Evolutionary conservation across 2,797 vertebrate species (phyloP), one percentile per base, ranked within the genome.

Genomic region (Eospalax fontanierii): DNA sequence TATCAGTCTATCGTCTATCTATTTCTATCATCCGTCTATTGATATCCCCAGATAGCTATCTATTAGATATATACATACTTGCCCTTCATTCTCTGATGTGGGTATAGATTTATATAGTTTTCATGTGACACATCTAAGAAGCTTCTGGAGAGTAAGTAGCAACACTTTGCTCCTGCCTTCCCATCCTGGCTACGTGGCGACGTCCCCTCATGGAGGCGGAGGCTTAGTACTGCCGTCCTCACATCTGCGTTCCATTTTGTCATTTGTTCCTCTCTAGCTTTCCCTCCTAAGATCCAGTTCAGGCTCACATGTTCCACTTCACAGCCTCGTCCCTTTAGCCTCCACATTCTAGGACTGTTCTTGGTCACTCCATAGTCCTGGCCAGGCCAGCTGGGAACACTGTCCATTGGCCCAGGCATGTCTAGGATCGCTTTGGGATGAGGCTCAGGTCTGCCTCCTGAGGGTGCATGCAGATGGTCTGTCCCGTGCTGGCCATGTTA

Each of bases 261-360:
- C 71, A 40, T 46, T 70, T 59, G 22, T 35, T 21, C 19, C 19
- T 9, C 19, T 16, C 2, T 3, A 3, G 87, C 26, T 59, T 1
- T 38, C 22, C 50, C 63, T 61, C 75, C 54, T 24, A 11, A n/a
- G 40, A 22, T 26, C 65, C 66, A 21, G 11, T 21, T 79, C 22
- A 9, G 46, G 65, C 24, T 10, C 63, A 1, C 0, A 11, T 10
- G 63, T 24, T 28, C 1, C 2, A 4, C 12, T 66, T 61, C 54
- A 50, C 21, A 19, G 15, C 70, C 30, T 0, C 0, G 63, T 0
- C 12, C n/a, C 43, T 35, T 26, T 24, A 21, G 24, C 38, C 22
- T 30, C 66, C 30, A 11, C 30, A 16, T 68, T 68, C 71, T 5
- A 33, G 46, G 43, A 40, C 43, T 38, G 12, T 18, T 21, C 71